These are phyloP conservation scores for Thamnophis elegans DNA, from an alignment of 2,797 vertebrate genomes.

Conservation along the genomic window DNA sequence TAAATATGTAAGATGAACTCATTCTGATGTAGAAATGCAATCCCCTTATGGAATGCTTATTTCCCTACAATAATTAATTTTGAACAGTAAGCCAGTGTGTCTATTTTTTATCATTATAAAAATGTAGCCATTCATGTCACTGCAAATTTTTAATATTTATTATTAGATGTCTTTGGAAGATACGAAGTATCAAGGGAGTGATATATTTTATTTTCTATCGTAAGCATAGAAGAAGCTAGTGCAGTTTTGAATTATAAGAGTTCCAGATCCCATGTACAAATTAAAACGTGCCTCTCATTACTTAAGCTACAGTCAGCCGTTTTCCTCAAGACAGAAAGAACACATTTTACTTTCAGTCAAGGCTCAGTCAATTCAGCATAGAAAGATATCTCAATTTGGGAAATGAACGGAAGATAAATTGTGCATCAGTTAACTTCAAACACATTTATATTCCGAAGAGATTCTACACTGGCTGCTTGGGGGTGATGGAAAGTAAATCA, in stretches of 20 bases:
- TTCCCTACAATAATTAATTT: constrained; percentile 63
- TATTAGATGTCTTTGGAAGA: constrained; percentile 64
- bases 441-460: background rate
- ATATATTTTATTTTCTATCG: constrained; percentile 55
- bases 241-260: constrained; percentile 45
- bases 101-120: constrained; percentile 62
- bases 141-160: constrained; percentile 70
- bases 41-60: constrained; percentile 59
- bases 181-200: constrained; percentile 65
- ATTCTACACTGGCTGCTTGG: background rate
- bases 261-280: constrained; percentile 28
- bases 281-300: background rate
- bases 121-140: constrained; percentile 55
- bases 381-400: background rate
- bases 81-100: constrained; percentile 57
- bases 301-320: background rate
- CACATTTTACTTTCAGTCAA: background rate
- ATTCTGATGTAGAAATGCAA: constrained; percentile 58
- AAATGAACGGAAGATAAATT: background rate
- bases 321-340: background rate
- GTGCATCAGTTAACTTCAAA: background rate
- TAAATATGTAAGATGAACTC: constrained; percentile 60
- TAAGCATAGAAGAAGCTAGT: constrained; percentile 48
- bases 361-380: background rate
- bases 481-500: background rate